Evolutionary conservation across 2,113 vertebrate genomes (phyloP).

Genomic region (Cynocephalus volans): DNA sequence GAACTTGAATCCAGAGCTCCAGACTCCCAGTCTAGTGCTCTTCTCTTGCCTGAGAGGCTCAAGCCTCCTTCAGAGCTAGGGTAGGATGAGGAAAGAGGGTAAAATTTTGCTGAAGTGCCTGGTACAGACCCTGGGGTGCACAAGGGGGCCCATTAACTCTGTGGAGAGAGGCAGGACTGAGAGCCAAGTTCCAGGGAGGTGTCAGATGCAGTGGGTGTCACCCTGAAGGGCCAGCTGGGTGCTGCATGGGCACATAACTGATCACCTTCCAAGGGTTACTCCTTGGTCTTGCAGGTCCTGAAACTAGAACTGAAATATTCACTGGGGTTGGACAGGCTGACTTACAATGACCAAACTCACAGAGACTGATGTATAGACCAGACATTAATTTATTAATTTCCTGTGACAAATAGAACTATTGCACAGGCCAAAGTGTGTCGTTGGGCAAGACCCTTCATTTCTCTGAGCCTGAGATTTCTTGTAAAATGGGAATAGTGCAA

Average conservation of each 20-base stretch:
- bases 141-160: too few relatives aligned
- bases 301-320: not conserved
- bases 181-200: not conserved
- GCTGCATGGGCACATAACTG: too few relatives aligned
- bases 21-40: not conserved
- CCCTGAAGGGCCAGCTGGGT: not conserved
- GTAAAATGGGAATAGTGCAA: not conserved
- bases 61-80: not conserved
- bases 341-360: not conserved
- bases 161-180: not conserved
- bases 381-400: not conserved
- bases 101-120: not conserved
- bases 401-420: not conserved
- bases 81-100: not conserved
- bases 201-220: not conserved
- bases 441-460: not conserved
- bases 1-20: not conserved
- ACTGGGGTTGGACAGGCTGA: not conserved
- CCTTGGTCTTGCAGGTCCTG: not conserved
- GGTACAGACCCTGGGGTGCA: not conserved
- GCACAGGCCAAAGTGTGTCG: not conserved
- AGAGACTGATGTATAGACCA: not conserved
- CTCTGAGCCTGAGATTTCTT: not conserved
- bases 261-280: not conserved
- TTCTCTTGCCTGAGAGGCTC: not conserved